Conservation (phyloP, 2,113 vertebrate species). For the Stictonetta naevosa region DNA sequence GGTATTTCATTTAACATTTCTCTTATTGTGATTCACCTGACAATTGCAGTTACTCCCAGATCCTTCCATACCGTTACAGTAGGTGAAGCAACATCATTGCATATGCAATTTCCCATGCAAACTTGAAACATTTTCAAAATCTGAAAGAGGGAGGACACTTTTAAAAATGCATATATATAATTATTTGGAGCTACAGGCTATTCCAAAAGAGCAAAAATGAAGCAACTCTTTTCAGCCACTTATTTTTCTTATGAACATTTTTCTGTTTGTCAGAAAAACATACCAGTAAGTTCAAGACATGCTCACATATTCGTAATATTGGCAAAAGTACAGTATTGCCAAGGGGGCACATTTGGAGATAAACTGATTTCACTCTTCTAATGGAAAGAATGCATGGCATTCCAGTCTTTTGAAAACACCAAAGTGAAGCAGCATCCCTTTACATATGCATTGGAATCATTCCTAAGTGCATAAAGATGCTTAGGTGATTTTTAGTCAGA, state of each 20-base stretch:
- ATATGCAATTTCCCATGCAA: not conserved
- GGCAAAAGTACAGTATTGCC: not conserved
- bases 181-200: not conserved
- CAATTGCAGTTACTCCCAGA: not conserved
- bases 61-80: not conserved
- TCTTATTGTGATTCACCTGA: not conserved
- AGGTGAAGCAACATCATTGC: not conserved
- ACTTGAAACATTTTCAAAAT: not conserved
- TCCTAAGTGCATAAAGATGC: not conserved
- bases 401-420: not conserved
- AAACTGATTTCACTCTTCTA: constrained; percentile 37
- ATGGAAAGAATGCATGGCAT: constrained; percentile 12
- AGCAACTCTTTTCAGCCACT: not conserved
- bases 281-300: not conserved
- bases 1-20: not conserved
- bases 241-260: not conserved
- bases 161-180: not conserved
- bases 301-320: not conserved
- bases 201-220: not conserved
- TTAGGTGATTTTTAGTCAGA: constrained; percentile 19
- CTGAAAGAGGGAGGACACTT: not conserved
- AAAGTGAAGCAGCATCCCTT: not conserved
- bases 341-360: not conserved
- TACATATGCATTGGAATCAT: not conserved
- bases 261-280: not conserved